Evolutionary conservation across 2,888 invertebrate genomes (phyloP).

Genomic region (Sylvicola cinctus): DNA sequence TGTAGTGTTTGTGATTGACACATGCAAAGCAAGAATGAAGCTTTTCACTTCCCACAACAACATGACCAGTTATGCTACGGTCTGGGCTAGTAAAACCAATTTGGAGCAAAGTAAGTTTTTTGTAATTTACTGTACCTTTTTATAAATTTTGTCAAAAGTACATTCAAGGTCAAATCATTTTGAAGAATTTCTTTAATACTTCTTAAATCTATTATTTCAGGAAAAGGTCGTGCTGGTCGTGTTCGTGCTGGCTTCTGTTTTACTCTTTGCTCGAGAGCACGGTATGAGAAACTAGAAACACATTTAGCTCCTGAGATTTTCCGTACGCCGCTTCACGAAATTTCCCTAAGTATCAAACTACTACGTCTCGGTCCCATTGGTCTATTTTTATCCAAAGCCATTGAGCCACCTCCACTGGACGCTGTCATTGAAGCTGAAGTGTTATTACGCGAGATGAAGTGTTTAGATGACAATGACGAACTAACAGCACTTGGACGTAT

Average conservation of each 20-base stretch:
- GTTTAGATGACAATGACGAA: conserved; percentile 68
- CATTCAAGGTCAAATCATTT: no score
- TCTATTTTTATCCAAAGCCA: conserved; percentile 83
- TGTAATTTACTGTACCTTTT: not conserved
- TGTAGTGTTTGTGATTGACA: conserved; percentile 93
- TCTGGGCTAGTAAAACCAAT: conserved; percentile 88
- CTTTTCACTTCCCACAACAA: conserved; percentile 96
- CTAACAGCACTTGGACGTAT: conserved; percentile 86
- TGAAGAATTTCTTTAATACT: no score
- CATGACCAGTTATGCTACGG: conserved; percentile 95
- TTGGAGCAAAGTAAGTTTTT: conserved; percentile 48
- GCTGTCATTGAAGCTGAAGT: conserved; percentile 97
- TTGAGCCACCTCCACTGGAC: conserved; percentile 92
- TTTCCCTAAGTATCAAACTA: conserved; percentile 61
- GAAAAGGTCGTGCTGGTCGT: conserved; percentile 88
- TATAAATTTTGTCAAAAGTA: conserved; percentile 4
- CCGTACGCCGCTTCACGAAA: conserved; percentile 86
- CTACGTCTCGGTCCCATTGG: conserved; percentile 80
- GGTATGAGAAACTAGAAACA: conserved; percentile 55
- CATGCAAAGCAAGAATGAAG: conserved; percentile 94
- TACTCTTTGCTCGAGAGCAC: conserved; percentile 65
- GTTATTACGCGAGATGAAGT: conserved; percentile 63
- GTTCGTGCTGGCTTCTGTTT: conserved; percentile 88
- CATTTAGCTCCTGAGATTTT: conserved; percentile 96
- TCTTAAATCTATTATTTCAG: conserved; percentile 12